Evolutionary conservation across 2,113 vertebrate species (phyloP).

Genomic region (Aptenodytes patagonicus): DNA sequence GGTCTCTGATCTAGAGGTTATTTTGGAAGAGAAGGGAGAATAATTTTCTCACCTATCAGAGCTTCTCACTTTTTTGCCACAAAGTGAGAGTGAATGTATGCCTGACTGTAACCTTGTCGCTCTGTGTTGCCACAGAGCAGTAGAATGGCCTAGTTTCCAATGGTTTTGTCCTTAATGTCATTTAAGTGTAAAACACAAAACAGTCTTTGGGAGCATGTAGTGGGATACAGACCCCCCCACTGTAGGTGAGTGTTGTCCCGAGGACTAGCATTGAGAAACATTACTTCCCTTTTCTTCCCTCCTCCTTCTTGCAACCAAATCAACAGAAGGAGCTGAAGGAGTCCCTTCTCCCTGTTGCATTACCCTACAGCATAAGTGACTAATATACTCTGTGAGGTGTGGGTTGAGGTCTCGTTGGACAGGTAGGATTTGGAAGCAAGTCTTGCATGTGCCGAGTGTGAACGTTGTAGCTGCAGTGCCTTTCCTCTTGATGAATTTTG

Average conservation of each 20-base stretch:
- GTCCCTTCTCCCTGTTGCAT: neutral
- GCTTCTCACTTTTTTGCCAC: neutral
- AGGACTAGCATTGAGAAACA: neutral
- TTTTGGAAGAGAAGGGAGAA: neutral
- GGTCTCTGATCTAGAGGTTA: neutral
- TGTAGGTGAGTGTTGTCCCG: rapidly evolving
- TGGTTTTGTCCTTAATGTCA: neutral
- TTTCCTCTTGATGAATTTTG: neutral
- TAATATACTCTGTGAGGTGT: neutral
- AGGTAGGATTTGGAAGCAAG: neutral
- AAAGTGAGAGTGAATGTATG: neutral
- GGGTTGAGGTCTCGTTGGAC: neutral
- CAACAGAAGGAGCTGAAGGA: neutral
- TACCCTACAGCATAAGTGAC: neutral
- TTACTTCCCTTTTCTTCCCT: neutral
- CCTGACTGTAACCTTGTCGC: too few species aligned
- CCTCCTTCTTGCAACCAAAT: neutral
- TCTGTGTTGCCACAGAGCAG: neutral
- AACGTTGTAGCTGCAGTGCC: neutral
- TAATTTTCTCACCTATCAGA: neutral
- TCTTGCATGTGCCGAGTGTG: neutral
- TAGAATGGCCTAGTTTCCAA: neutral
- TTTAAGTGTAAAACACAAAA: neutral
- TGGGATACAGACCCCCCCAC: neutral
- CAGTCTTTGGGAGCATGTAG: neutral